Evolutionary conservation across 2,888 invertebrate species (phyloP).

Genomic region (Diarsia dahlii): DNA sequence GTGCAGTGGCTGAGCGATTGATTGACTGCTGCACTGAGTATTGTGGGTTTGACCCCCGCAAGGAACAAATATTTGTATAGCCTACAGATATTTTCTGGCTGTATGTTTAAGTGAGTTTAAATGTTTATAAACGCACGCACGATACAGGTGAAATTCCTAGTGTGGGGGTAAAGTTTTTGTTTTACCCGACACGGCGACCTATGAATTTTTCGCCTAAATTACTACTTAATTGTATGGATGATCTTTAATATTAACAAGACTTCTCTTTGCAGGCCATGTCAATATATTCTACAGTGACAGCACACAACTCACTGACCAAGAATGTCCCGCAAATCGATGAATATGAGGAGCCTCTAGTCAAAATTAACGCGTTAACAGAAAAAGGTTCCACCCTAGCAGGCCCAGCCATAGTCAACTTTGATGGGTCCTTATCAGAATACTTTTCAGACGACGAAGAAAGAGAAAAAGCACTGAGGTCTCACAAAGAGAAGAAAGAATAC

Average conservation of each 20-base stretch:
- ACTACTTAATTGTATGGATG: background rate
- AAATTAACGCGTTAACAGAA: constrained; percentile 79
- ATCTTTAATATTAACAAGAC: constrained; percentile 9
- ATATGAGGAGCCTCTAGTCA: constrained; percentile 81
- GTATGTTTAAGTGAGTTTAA: too few species aligned
- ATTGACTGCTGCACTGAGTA: too few species aligned
- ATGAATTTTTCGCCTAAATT: background rate
- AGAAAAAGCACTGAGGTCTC: constrained; percentile 82
- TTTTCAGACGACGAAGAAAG: constrained; percentile 89
- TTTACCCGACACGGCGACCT: background rate
- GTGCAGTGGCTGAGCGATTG: too few species aligned
- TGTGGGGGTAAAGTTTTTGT: too few species aligned
- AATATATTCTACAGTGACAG: constrained; percentile 91
- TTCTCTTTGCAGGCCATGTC: constrained; percentile 91
- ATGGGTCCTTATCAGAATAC: constrained; percentile 86
- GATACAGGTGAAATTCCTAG: too few species aligned
- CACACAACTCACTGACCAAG: constrained; percentile 77
- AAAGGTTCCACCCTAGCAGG: constrained; percentile 83
- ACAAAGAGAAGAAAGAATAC: constrained; percentile 81
- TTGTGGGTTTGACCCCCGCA: too few species aligned
- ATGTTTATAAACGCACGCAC: too few species aligned
- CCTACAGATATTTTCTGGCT: too few species aligned
- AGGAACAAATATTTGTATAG: too few species aligned
- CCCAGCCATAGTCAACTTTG: constrained; percentile 75
- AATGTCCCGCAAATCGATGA: constrained; percentile 71